Base-by-base conservation (phyloP, 2,797 vertebrate genomes). In the Parambassis ranga region DNA sequence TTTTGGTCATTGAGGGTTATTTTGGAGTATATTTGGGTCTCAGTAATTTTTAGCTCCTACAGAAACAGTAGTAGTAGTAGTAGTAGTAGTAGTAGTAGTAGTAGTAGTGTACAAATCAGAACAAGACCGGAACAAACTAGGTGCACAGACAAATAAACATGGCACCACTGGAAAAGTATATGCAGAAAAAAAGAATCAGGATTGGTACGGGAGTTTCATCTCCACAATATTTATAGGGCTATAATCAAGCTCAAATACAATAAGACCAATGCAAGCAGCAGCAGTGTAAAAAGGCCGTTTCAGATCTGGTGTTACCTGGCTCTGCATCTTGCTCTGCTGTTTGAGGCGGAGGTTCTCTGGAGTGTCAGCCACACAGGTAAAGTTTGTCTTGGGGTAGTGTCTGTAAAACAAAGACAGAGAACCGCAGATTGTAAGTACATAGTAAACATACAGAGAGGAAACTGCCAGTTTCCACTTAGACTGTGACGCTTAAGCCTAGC, bases 261-360 rank as follows among this genome's bases (percentile, higher is more conserved):
- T 16, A 53, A 61, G 16, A 37, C 41, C 20, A 15, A 1, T 5
- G 16, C 16, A 7, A 22, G 4, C 22, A 42, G 15, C 19, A 33
- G 43, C 14, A 0, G 28, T 1, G 20, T 38, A 24, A 26, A 56
- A 31, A 6, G 7, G 27, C 7, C 43, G 11, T 13, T 36, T 18
- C 31, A 28, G 27, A n/a, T n/a, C n/a, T n/a, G n/a, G 26, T 23
- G 3, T 77, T 91, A 98, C 96, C 92, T 95, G 94, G 91, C 97
- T 99, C 90, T 99, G 97, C 66, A 97, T 95, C 92, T 96, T 93
- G 6, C 93, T 98, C 92, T 98, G 97, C 84, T 97, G 92, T 94
- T 97, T 96, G 63, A 98, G 94, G 31, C 97, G 96, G 78, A 95
- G 92, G 88, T 99, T 99, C 93, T 99, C 97, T 2, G 96, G 96